Conservation (phyloP, 1,140 invertebrate genomes). For the Eurosta solidaginis region DNA sequence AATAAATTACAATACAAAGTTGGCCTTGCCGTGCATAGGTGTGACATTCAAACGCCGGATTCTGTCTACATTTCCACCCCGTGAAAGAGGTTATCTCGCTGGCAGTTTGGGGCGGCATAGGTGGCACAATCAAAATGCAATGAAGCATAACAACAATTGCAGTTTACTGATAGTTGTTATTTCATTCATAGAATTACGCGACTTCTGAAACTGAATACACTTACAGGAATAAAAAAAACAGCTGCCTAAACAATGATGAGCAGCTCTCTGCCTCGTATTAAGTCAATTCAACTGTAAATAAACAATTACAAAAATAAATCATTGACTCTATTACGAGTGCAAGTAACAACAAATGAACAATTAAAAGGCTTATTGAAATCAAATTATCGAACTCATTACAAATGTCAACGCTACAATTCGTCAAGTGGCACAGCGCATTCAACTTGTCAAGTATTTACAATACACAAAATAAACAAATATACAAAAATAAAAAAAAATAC, state of each 20-base stretch:
- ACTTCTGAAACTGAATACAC: not conserved
- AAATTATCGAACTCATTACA: conserved; percentile 15
- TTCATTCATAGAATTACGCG: too few relatives aligned
- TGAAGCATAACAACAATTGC: not conserved
- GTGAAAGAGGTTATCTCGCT: not conserved
- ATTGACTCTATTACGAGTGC: not conserved
- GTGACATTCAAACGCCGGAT: conserved; percentile 24
- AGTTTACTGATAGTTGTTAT: not conserved
- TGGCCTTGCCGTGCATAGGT: not conserved
- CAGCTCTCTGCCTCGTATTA: not conserved
- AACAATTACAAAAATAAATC: not conserved
- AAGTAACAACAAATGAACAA: not conserved
- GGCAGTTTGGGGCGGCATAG: not conserved
- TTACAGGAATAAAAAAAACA: not conserved
- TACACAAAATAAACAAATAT: not conserved
- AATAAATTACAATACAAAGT: not conserved
- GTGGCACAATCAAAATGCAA: not conserved
- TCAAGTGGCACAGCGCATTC: not conserved
- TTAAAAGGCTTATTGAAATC: not conserved
- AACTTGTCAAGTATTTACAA: not conserved
- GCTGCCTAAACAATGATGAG: not conserved
- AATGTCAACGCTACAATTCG: not conserved
- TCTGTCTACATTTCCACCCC: not conserved
- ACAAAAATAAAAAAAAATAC: not conserved
- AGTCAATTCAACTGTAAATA: not conserved